Conservation (phyloP, 1,140 invertebrate genomes). For the Phthorimaea operculella region DNA sequence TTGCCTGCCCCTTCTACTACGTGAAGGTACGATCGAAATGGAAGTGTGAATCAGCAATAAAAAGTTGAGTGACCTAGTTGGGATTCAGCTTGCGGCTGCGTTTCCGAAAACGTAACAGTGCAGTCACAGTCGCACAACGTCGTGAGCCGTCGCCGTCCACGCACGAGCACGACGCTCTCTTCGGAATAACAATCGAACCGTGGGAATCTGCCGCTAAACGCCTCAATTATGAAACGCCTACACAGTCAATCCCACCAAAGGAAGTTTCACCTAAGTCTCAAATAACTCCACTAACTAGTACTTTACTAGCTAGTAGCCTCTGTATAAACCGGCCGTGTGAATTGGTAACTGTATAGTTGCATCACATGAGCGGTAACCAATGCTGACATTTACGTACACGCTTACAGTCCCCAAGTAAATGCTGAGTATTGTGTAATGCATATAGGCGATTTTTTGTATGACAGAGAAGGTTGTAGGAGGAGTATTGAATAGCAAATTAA, state of each 20-base stretch:
- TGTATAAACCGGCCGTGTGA: constrained; percentile 31
- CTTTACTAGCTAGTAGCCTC: constrained; percentile 20
- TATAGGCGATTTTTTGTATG: not conserved
- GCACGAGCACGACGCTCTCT: constrained; percentile 39
- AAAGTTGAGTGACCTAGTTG: not conserved
- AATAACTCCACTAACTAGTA: constrained; percentile 23
- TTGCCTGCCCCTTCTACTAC: not conserved
- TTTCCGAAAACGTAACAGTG: constrained; percentile 38
- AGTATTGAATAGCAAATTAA: not conserved
- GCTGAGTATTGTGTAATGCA: constrained; percentile 1
- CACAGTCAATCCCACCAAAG: constrained; percentile 24
- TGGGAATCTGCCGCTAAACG: constrained; percentile 46
- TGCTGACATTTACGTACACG: constrained; percentile 19
- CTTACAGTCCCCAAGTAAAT: constrained; percentile 1
- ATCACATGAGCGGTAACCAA: constrained; percentile 17
- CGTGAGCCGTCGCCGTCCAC: constrained; percentile 38
- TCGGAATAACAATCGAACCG: constrained; percentile 55
- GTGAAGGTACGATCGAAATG: not conserved
- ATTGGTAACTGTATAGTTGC: constrained; percentile 36
- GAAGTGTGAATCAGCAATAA: not conserved
- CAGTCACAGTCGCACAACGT: constrained; percentile 33
- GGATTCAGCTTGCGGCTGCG: constrained; percentile 21
- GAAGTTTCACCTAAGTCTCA: constrained; percentile 31
- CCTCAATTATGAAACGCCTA: constrained; percentile 45
- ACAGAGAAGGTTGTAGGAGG: not conserved